Base-by-base conservation (phyloP, 2,113 vertebrate genomes). In the Ciconia stormi region DNA sequence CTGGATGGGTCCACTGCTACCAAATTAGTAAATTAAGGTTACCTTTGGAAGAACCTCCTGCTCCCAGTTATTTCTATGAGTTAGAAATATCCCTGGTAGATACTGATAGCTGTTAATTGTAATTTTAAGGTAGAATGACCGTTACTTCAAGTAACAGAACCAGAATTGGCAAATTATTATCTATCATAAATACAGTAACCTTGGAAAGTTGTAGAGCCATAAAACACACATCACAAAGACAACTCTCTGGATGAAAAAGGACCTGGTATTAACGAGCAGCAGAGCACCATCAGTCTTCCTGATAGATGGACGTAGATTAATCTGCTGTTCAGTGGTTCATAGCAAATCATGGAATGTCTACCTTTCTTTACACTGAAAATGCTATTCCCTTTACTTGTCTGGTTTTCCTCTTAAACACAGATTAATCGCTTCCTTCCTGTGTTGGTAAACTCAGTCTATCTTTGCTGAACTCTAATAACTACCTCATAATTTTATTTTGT, bases 231-330 rank as follows among this genome's bases (percentile, higher is more conserved):
- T 96, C 93, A 96, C 65, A 95, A 86, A 97, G 72, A 94, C 56
- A 97, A 78, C 65, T 22, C 40, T 44, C 52, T 79, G 77, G 65
- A 87, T 97, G 85, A 96, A 95, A 97, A 98, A 94, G 25, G 27
- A 87, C 34, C 26, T 63, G 15, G 30, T 59, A 65, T 95, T 97
- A 97, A 93, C 0, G 1, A 96, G 63, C 8, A 74, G 85, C 74
- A 94, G 42, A 81, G 16, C 7, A 22, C 47, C 56, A 96, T 97
- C 94, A 82, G 23, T 98, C 90, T 97, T 95, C 56, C 50, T 97
- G 90, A 96, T 84, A 83, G 82, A 97, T 70, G 49, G 90, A 55
- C 77, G 67, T 59, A 93, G 89, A 97, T 98, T 95, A 97, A 97
- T 96, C 53, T 94, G 19, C 62, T 95, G n/a, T 71, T 97, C 91